A percentile compares a stretch with the other conserved stretches of the same genome.
Evolutionary conservation across 2,797 vertebrate genomes (phyloP).

Genomic region (Pseudotriccus pelzelni): DNA sequence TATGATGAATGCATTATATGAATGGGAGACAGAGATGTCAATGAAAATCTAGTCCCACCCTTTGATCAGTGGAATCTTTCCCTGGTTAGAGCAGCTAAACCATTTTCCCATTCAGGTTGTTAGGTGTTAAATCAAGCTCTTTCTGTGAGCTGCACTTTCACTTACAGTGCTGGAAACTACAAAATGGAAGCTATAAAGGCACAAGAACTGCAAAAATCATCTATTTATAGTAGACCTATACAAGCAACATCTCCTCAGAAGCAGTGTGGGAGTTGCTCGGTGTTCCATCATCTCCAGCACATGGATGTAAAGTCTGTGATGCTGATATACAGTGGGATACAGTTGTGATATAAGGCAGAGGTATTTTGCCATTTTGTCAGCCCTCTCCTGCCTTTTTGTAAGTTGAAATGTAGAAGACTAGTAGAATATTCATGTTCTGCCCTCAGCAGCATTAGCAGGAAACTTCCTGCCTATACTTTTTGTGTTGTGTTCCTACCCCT

Average conservation of each 20-base stretch:
- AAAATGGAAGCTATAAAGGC: neutral
- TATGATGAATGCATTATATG: neutral
- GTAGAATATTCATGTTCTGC: neutral
- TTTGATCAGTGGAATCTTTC: neutral
- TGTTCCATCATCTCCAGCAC: neutral
- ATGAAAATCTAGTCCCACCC: neutral
- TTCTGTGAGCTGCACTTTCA: neutral
- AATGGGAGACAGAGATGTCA: neutral
- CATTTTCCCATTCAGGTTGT: neutral
- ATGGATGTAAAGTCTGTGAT: neutral
- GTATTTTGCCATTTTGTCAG: neutral
- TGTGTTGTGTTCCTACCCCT: neutral
- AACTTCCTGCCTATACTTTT: neutral
- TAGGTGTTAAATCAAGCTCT: neutral
- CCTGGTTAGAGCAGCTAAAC: neutral
- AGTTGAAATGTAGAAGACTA: neutral
- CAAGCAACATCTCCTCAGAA: neutral
- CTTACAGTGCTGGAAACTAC: neutral
- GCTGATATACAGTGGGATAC: neutral
- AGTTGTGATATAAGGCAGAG: neutral
- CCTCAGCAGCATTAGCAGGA: neutral
- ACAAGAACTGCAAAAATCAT: neutral
- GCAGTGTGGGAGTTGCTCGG: neutral
- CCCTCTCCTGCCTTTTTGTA: neutral
- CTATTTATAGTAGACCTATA: neutral